Evolutionary conservation across 1,140 invertebrate genomes (phyloP), one percentile per base, ranked within the genome.

Genomic region (Nephotettix cincticeps): DNA sequence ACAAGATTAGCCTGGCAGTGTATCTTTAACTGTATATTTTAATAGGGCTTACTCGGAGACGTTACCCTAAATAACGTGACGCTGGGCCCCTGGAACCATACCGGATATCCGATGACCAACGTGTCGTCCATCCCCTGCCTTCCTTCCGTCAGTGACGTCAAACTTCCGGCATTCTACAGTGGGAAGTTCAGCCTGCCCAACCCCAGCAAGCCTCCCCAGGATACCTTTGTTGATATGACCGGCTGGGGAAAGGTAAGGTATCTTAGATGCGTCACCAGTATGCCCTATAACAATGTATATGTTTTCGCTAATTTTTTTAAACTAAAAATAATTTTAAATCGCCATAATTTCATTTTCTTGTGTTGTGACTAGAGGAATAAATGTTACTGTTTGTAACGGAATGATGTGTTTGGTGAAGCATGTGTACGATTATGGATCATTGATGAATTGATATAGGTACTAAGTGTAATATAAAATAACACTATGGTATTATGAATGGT

Each of bases 1-100:
- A n/a, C 19, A 94, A 94, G 84, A 92, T 75, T 58, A 29, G 61
- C 51, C 19, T 19, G n/a, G 3, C 6, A 54, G 47, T 54, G 4
- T 54, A 4, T 54, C 23, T n/a, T 19, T n/a, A 54, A 63, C 9
- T 51, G n/a, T 17, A 68, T 66, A 40, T 21, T 51, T 9, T 70
- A 65, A 21, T 25, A 75, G 73, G 74, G 74, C 4, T 43, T 75
- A 29, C 25, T 73, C 6, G 58, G 43, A 9, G 72, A 75, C 56
- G 74, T 73, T 6, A 72, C 71, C 1, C 29, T 75, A 14, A 70
- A 72, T 54, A 56, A 69, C 4, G 19, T 36, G 28, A 19, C 63
- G 3, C 23, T 75, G 13, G 56, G 47, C 19, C 45, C 40, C 45
- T 75, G 74, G 74, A 58, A 43, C 23, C 72, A 69, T 1, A 70